Base-by-base conservation (phyloP, 2,888 invertebrate species). In the Lysandra coridon region DNA sequence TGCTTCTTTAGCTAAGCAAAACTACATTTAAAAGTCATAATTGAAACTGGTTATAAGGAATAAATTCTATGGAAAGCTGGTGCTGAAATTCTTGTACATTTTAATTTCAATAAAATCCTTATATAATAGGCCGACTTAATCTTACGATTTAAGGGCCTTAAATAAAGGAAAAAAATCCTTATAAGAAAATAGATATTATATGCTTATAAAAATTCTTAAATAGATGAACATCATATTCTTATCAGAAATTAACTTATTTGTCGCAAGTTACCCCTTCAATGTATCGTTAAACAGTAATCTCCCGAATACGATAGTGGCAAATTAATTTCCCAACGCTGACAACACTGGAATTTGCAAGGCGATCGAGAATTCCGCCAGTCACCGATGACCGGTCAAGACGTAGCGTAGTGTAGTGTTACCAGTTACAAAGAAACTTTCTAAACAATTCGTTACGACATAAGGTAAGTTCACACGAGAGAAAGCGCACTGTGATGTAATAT, bases 271-370 rank as follows among this genome's bases (percentile, higher is more conserved):
- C 23, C 0, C 23, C 23, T 23, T 23, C 23, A 23, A 23, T 23
- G 23, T 23, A 23, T 23, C 23, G 23, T 23, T 23, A 23, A 23
- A 23, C 23, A 23, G 23, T 23, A 23, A 23, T 23, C 23, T 23
- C 23, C 23, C 23, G 23, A 23, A 23, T 23, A 23, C 23, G 49
- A 12, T 62, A 23, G 4, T 62, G 23, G 62, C 62, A 33, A 69
- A 37, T 69, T 33, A 5, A 69, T 33, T 14, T 69, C 69, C 1
- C 4, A 37, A 33, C 69, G 23, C 69, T 4, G 5, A 30, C 69
- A 69, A 69, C 69, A 69, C 69, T 69, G 69, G 33, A 69, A 69
- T 69, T 69, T 69, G 69, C 69, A 69, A 69, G 69, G 69, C 33
- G 33, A 69, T 69, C 64, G 3, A 69, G 64, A 69, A 69, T 14